Conservation (phyloP, 2,888 invertebrate genomes). For the Pollenia griseotomentosa region DNA sequence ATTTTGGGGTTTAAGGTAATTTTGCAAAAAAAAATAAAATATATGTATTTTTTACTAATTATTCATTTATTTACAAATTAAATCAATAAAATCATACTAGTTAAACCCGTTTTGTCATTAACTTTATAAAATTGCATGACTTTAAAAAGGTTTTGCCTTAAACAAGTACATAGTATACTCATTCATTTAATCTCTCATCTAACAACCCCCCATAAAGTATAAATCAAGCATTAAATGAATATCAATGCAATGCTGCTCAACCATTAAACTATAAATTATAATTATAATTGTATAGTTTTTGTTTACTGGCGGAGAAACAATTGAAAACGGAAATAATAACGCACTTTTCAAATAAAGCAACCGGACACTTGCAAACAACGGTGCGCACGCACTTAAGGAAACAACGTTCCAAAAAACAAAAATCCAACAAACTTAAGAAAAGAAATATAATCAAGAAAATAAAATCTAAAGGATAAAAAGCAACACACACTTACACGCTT, state of each 20-base stretch:
- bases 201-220: background rate
- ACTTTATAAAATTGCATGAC: background rate
- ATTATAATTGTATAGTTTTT: slow-evolving; percentile 20
- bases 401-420: slow-evolving; percentile 33
- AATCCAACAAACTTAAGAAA: slow-evolving; percentile 12
- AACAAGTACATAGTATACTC: background rate
- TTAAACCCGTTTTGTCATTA: background rate
- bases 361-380: slow-evolving; percentile 64
- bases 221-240: slow-evolving; percentile 27
- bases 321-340: slow-evolving; percentile 61
- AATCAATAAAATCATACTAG: no score
- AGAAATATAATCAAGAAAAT: slow-evolving; percentile 44
- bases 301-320: slow-evolving; percentile 28
- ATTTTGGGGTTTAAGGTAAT: no score
- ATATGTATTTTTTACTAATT: no score
- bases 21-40: no score
- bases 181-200: background rate
- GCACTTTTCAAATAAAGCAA: slow-evolving; percentile 58
- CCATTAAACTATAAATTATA: slow-evolving; percentile 40
- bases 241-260: slow-evolving; percentile 14
- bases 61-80: no score
- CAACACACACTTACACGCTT: slow-evolving; percentile 34
- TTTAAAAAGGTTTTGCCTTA: background rate
- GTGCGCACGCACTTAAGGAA: slow-evolving; percentile 71
- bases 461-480: slow-evolving; percentile 55